Evolutionary conservation across 2,797 vertebrate genomes (phyloP).

Genomic region (Sardinella longiceps): DNA sequence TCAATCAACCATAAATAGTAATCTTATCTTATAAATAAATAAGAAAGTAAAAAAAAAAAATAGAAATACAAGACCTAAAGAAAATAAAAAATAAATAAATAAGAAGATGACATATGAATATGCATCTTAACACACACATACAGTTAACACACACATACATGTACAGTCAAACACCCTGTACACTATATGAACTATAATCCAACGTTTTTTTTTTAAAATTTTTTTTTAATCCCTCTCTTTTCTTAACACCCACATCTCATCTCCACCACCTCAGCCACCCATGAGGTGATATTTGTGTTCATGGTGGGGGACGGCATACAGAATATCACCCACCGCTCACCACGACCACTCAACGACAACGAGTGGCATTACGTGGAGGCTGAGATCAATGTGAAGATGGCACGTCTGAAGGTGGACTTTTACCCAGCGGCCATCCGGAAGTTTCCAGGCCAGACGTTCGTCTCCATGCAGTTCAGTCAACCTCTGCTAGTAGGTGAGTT

Average conservation of each 20-base stretch:
- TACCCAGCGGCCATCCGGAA: slow-evolving; percentile 86
- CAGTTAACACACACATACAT: too few species aligned
- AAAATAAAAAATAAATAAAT: too few species aligned
- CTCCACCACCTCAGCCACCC: slow-evolving; percentile 76
- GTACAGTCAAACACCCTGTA: too few species aligned
- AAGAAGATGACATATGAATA: too few species aligned
- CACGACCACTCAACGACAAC: slow-evolving; percentile 86
- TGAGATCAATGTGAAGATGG: slow-evolving; percentile 93
- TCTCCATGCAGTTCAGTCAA: slow-evolving; percentile 87
- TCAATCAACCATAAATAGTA: too few species aligned
- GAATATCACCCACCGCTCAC: slow-evolving; percentile 83
- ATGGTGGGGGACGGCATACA: slow-evolving; percentile 93
- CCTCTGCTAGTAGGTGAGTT: slow-evolving; percentile 86
- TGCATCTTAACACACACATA: too few species aligned
- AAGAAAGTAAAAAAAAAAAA: too few species aligned
- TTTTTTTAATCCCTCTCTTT: too few species aligned
- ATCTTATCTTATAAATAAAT: too few species aligned
- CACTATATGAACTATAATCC: too few species aligned
- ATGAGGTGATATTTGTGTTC: slow-evolving; percentile 85
- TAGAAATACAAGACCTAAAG: too few species aligned
- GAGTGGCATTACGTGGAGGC: slow-evolving; percentile 97
- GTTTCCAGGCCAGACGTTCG: slow-evolving; percentile 89
- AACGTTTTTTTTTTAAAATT: too few species aligned
- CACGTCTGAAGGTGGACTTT: slow-evolving; percentile 90
- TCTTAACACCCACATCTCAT: background rate